Conservation (phyloP, 2,888 invertebrate species). For the Willowsia nigromaculata region DNA sequence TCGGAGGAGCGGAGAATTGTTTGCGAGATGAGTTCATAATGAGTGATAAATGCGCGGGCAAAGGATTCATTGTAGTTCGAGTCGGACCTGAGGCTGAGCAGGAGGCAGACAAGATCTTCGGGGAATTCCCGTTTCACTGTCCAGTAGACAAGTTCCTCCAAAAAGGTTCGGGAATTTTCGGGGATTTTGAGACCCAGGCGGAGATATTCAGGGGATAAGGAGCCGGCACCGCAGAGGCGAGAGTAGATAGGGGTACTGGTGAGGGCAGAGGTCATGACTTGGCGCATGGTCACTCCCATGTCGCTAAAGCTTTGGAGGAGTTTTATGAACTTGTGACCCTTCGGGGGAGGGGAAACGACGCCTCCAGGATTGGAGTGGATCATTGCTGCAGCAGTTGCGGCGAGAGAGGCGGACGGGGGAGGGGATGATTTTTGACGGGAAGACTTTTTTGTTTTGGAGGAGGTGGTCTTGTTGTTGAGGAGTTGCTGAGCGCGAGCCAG, state of each 20-base stretch:
- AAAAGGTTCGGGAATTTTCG: constrained; percentile 83
- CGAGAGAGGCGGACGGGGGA: constrained; percentile 32
- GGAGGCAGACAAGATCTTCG: constrained; percentile 95
- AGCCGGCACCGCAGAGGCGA: constrained; percentile 8
- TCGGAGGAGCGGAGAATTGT: constrained; percentile 92
- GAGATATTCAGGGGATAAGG: constrained; percentile 32
- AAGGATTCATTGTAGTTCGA: constrained; percentile 96
- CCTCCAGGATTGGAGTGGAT: constrained; percentile 53
- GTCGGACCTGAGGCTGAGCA: constrained; percentile 96
- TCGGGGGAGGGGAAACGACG: constrained; percentile 68
- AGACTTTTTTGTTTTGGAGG: constrained; percentile 32
- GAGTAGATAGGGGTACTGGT: constrained; percentile 79
- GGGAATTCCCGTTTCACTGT: constrained; percentile 98
- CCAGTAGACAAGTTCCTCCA: constrained; percentile 99
- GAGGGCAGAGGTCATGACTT: constrained; percentile 81
- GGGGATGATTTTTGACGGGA: constrained; percentile 36
- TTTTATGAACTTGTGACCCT: constrained; percentile 80
- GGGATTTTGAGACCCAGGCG: constrained; percentile 44
- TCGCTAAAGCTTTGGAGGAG: constrained; percentile 82
- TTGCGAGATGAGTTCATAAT: constrained; percentile 95
- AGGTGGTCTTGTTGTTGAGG: neutral
- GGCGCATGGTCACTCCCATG: constrained; percentile 82
- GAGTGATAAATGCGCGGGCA: constrained; percentile 95
- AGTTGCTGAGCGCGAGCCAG: constrained; percentile 50
- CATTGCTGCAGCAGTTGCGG: constrained; percentile 55